Conservation (phyloP, 2,113 vertebrate genomes). For the Neolamprologus modestus region DNA sequence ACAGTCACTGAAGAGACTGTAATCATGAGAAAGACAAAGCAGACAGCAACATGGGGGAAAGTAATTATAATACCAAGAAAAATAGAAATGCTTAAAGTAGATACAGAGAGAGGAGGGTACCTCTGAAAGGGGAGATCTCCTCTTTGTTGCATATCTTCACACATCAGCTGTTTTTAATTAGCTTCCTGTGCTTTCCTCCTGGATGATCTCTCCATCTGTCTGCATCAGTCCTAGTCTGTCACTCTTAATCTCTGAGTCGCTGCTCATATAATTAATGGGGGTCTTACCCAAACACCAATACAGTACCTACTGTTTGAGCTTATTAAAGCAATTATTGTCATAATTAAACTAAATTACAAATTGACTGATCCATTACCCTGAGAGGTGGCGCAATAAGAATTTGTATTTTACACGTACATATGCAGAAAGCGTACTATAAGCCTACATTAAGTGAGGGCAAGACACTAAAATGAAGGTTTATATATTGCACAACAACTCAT, state of each 20-base stretch:
- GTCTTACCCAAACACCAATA: neutral
- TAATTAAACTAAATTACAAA: neutral
- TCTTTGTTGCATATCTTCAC: neutral
- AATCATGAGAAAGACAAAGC: neutral
- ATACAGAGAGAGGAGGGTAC: neutral
- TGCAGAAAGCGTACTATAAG: neutral
- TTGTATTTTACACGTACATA: neutral
- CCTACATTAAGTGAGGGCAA: neutral
- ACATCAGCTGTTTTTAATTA: slow-evolving; percentile 23
- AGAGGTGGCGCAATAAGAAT: neutral
- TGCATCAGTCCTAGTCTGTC: neutral
- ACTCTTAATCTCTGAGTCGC: neutral
- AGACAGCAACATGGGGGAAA: neutral
- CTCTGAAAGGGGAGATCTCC: neutral
- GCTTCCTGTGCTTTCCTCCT: neutral
- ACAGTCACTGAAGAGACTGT: neutral
- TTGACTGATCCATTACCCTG: neutral
- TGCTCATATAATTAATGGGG: neutral
- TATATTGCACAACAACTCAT: neutral
- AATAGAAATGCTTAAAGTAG: neutral
- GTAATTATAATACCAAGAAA: neutral
- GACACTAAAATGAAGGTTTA: neutral
- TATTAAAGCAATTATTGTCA: neutral
- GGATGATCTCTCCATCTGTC: slow-evolving; percentile 36
- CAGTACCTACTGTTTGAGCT: neutral